Evolutionary conservation across 2,888 invertebrate species (phyloP).

Genomic region (Nematopogon swammerdamellus): DNA sequence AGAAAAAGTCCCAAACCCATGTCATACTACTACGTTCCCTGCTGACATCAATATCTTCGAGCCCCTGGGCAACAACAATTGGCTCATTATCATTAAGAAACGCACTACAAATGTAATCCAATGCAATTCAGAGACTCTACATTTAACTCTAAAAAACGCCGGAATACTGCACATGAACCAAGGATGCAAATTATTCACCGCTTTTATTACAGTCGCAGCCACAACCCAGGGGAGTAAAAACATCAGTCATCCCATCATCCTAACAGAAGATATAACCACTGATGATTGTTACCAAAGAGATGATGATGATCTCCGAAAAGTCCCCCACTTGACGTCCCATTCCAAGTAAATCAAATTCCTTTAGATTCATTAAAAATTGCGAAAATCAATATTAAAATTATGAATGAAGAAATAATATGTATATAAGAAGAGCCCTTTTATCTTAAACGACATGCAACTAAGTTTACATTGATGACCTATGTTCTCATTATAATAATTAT

Average conservation of each 20-base stretch:
- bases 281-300: not conserved
- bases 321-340: not conserved
- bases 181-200: not conserved
- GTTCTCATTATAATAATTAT: not conserved
- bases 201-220: not conserved
- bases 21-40: slow-evolving; percentile 4
- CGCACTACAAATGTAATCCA: not conserved
- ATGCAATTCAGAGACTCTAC: not conserved
- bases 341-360: not conserved
- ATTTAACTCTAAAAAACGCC: not conserved
- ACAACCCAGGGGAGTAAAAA: not conserved
- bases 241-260: not conserved
- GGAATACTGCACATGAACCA: not conserved
- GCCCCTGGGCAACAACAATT: not conserved
- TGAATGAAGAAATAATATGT: not conserved
- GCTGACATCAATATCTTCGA: slow-evolving; percentile 4
- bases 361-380: not conserved
- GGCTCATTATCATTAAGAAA: not conserved
- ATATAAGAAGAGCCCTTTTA: not conserved
- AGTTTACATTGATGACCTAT: not conserved
- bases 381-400: not conserved
- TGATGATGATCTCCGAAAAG: not conserved
- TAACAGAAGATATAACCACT: not conserved
- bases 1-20: slow-evolving; percentile 2
- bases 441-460: not conserved